Percentiles rank a stretch among this genome's conserved stretches.
These are phyloP conservation scores for Drosophila pachea DNA, from an alignment of 1,140 invertebrate species.

Conservation along the genomic window DNA sequence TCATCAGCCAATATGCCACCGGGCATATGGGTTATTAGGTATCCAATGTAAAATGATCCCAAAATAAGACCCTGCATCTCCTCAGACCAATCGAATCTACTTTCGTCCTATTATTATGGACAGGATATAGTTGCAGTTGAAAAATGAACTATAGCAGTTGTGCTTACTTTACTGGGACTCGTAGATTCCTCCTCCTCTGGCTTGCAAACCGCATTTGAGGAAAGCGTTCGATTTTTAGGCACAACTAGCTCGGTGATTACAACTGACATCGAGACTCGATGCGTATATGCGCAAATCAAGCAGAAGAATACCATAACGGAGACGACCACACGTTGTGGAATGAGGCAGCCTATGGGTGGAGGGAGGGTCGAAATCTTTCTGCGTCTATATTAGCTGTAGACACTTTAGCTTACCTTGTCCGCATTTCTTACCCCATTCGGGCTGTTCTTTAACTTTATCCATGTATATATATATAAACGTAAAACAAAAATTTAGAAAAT, in stretches of 20 bases:
- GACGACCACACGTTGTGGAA: constrained; percentile 27
- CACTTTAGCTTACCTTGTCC: constrained; percentile 8
- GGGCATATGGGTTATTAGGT: constrained; percentile 85
- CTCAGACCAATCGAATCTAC: constrained; percentile 30
- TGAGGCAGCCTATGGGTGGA: constrained; percentile 6
- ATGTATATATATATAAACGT: too few relatives aligned
- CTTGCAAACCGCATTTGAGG: neutral
- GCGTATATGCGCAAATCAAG: constrained; percentile 10
- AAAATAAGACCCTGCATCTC: constrained; percentile 77
- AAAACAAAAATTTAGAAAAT: too few relatives aligned
- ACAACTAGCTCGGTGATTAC: constrained; percentile 29
- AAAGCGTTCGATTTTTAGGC: constrained; percentile 27
- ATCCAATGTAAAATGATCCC: constrained; percentile 85
- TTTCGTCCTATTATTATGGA: neutral
- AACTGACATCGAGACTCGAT: constrained; percentile 29
- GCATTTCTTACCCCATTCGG: constrained; percentile 11
- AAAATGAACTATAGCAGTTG: too few relatives aligned
- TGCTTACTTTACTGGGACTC: neutral
- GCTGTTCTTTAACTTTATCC: too few relatives aligned
- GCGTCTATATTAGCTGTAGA: neutral
- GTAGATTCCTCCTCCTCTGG: too few relatives aligned
- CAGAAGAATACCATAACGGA: constrained; percentile 20
- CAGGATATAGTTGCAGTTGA: too few relatives aligned
- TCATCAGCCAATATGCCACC: constrained; percentile 87
- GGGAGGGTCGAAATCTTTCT: neutral